Conservation (phyloP, 2,888 invertebrate genomes). For the Schizaphis graminum region DNA sequence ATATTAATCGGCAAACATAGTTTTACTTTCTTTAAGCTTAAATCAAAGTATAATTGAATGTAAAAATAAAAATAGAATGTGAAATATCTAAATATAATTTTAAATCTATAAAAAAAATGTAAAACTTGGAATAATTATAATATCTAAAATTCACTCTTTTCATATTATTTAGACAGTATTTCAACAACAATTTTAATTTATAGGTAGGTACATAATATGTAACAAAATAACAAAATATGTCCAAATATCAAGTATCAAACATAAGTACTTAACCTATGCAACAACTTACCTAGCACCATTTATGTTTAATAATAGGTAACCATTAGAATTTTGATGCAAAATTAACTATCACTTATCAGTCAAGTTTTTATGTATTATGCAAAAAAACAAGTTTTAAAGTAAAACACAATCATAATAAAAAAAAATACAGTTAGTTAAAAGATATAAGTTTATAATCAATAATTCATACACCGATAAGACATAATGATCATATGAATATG, state of each 20-base stretch:
- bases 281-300: neutral
- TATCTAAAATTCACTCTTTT: neutral
- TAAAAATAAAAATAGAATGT: too few relatives aligned
- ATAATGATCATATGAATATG: neutral
- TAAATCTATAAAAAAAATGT: neutral
- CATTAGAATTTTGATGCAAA: neutral
- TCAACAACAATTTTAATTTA: neutral
- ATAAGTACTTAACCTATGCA: neutral
- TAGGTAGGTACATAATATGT: neutral
- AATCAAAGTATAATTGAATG: neutral
- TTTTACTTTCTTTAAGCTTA: neutral
- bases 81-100: too few relatives aligned
- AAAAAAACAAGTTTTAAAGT: neutral
- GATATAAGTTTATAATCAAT: neutral
- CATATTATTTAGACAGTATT: neutral
- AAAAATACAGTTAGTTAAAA: neutral
- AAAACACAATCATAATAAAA: neutral
- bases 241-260: neutral
- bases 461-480: neutral
- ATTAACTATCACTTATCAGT: neutral
- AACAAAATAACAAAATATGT: neutral
- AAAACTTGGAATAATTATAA: neutral
- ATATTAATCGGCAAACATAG: neutral
- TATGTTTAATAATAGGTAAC: neutral
- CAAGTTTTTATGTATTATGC: neutral